A percentile compares a stretch with the other conserved stretches of the same genome.
Conservation (phyloP, 1,140 invertebrate genomes). For the Rhyacophila brunnea region DNA sequence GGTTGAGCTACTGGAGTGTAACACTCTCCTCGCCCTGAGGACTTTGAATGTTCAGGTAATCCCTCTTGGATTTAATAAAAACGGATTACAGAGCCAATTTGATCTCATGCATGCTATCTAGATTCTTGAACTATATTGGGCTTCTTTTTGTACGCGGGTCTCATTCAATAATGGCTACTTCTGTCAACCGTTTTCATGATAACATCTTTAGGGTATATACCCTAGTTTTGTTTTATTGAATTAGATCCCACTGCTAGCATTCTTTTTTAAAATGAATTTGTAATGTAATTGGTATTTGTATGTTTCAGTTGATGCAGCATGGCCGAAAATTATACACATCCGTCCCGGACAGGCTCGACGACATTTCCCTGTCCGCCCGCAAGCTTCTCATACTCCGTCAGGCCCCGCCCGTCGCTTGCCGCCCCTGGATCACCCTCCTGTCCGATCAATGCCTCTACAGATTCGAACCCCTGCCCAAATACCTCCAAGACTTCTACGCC, state of each 20-base stretch:
- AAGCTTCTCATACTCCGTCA: conserved; percentile 25
- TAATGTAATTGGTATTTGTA: no score
- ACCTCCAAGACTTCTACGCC: conserved; percentile 31
- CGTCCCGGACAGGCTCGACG: conserved; percentile 27
- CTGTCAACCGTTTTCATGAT: no score
- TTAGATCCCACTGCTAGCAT: no score
- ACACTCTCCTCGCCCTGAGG: conserved; percentile 19
- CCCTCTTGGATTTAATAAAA: no score
- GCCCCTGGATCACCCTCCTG: conserved; percentile 25
- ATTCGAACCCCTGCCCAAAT: conserved; percentile 27
- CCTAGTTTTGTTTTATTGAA: no score
- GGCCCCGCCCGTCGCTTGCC: conserved; percentile 16
- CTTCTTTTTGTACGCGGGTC: no score
- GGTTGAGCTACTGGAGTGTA: conserved; percentile 24
- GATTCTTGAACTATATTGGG: no score
- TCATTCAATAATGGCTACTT: no score
- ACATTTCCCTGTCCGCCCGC: conserved; percentile 19
- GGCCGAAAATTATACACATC: conserved; percentile 19
- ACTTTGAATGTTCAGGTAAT: conserved; percentile 31
- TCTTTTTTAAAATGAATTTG: no score
- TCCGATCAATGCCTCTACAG: conserved; percentile 29
- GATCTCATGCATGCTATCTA: no score
- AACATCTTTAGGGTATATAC: no score
- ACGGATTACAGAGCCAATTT: no score
- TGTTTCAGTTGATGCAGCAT: conserved; percentile 30